These are phyloP conservation scores for Rhombomys opimus DNA, from an alignment of 2,113 vertebrate genomes.

Conservation along the genomic window DNA sequence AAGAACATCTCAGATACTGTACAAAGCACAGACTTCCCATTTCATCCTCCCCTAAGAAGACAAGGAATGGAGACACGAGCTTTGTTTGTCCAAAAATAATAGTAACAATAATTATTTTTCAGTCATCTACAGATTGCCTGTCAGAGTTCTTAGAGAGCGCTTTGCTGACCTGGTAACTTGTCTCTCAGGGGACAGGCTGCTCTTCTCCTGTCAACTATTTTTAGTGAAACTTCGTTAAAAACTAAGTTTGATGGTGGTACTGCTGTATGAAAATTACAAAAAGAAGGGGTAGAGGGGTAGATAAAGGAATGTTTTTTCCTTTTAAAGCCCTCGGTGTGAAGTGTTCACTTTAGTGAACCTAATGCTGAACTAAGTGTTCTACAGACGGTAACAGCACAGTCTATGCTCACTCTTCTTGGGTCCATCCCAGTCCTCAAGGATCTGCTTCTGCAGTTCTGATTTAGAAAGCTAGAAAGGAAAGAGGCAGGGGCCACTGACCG, in stretches of 20 bases:
- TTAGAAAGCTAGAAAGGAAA: neutral
- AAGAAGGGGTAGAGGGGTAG: neutral
- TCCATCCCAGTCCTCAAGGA: no score
- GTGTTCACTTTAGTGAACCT: neutral
- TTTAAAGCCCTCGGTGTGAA: neutral
- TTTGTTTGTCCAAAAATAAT: slow-evolving; percentile 49
- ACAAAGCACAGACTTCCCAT: neutral
- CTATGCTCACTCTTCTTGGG: neutral
- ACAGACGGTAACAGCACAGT: neutral
- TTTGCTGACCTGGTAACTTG: neutral
- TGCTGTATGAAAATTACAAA: neutral
- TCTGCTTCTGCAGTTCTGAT: neutral
- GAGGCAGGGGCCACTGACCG: neutral
- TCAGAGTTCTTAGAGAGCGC: neutral
- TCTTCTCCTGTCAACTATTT: neutral
- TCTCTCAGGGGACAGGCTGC: neutral
- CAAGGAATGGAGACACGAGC: slow-evolving; percentile 31
- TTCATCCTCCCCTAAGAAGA: neutral
- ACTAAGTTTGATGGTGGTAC: neutral
- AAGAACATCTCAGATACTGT: neutral
- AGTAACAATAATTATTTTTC: slow-evolving; percentile 36
- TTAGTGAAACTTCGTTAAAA: neutral
- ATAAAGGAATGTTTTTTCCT: neutral
- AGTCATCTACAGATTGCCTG: neutral
- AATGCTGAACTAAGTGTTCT: neutral